These are phyloP conservation scores for Epinotia demarniana DNA, from an alignment of 2,888 invertebrate genomes.

Conservation along the genomic window DNA sequence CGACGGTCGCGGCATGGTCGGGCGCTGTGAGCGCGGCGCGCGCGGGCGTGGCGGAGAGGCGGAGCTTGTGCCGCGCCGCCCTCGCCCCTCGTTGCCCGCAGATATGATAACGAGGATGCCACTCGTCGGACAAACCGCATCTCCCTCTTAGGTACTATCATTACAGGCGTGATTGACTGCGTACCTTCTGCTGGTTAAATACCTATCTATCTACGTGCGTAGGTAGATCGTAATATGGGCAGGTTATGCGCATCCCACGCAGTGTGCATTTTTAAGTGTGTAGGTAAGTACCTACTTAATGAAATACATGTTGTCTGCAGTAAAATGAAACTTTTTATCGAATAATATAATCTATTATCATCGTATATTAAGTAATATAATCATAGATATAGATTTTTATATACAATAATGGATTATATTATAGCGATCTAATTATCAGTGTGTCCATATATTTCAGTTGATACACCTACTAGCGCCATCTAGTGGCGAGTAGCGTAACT, in stretches of 20 bases:
- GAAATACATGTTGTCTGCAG: not conserved
- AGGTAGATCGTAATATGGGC: conserved; percentile 20
- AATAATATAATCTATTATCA: conserved; percentile 1
- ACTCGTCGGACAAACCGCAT: conserved; percentile 73
- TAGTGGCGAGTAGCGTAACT: conserved; percentile 48
- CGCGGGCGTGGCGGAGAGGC: conserved; percentile 55
- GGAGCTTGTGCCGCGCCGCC: conserved; percentile 50
- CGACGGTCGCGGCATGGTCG: conserved; percentile 94
- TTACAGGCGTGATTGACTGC: conserved; percentile 79
- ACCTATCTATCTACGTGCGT: conserved; percentile 48
- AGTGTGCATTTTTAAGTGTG: conserved; percentile 7
- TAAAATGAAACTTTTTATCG: conserved; percentile 2
- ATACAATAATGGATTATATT: no score
- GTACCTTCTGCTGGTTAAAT: conserved; percentile 70
- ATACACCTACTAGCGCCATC: conserved; percentile 57
- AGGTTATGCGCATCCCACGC: conserved; percentile 24
- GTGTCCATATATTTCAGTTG: not conserved
- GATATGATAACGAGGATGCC: conserved; percentile 81
- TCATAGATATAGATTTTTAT: not conserved
- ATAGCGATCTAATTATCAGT: no score
- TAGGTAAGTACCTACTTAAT: conserved; percentile 6
- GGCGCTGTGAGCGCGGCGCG: conserved; percentile 38
- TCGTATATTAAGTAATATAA: not conserved
- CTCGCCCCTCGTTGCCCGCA: conserved; percentile 55
- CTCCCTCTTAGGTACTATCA: conserved; percentile 74